Conservation (phyloP, 2,888 invertebrate genomes). For the Dryadula phaetusa region DNA sequence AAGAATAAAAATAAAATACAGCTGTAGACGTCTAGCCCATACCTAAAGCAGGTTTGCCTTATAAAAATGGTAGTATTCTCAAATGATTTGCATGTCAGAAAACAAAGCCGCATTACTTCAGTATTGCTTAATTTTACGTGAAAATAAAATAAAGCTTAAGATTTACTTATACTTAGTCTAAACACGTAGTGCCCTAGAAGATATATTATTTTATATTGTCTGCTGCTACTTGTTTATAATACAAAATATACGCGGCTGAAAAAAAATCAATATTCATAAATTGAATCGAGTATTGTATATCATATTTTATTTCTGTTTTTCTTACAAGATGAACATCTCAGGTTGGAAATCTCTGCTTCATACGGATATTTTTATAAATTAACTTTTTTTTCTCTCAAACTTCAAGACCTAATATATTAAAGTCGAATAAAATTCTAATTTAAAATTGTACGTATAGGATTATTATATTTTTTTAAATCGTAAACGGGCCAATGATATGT, state of each 20-base stretch:
- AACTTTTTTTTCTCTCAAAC: too few relatives aligned
- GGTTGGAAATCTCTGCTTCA: too few relatives aligned
- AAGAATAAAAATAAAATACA: neutral
- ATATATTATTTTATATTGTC: constrained; percentile 61
- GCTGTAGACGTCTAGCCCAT: neutral
- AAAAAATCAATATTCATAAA: constrained; percentile 17
- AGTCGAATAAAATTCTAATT: too few relatives aligned
- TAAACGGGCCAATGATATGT: too few relatives aligned
- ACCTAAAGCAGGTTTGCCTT: constrained; percentile 3
- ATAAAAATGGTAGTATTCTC: constrained; percentile 39
- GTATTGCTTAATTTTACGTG: constrained; percentile 36
- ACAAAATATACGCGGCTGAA: constrained; percentile 41
- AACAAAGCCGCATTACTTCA: constrained; percentile 37
- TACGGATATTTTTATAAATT: too few relatives aligned
- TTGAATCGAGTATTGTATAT: neutral
- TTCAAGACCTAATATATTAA: too few relatives aligned
- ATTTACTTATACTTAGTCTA: constrained; percentile 44
- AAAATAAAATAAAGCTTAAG: constrained; percentile 45
- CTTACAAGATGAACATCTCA: neutral
- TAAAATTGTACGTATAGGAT: too few relatives aligned
- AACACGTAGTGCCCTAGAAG: constrained; percentile 58
- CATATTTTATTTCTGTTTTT: neutral
- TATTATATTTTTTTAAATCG: too few relatives aligned
- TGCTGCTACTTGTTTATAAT: constrained; percentile 53
- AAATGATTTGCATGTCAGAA: constrained; percentile 53